Evolutionary conservation across 2,888 invertebrate genomes (phyloP).

Genomic region (Hydroisotoma schaefferi): DNA sequence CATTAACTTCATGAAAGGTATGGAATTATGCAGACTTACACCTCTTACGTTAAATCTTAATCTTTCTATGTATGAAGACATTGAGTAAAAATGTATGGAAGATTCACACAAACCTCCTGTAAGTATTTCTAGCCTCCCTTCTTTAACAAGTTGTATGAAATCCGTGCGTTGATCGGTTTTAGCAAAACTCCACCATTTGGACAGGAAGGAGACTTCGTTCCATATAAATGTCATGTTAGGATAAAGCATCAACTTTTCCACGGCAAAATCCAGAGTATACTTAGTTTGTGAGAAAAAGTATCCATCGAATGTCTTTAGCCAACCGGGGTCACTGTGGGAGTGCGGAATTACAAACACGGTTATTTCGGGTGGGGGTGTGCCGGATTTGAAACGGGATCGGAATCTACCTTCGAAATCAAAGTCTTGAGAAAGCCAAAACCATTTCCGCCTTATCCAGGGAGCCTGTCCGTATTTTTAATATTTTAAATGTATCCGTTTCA

Average conservation of each 20-base stretch:
- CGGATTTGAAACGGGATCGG: slow-evolving; percentile 63
- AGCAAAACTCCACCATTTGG: slow-evolving; percentile 45
- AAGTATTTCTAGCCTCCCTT: slow-evolving; percentile 83
- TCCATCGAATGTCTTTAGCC: slow-evolving; percentile 92
- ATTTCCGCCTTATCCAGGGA: neutral
- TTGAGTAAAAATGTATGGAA: too few relatives aligned
- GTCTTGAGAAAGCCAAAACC: neutral
- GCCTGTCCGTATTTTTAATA: slow-evolving; percentile 66
- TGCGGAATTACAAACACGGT: slow-evolving; percentile 55
- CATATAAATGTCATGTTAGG: slow-evolving; percentile 92
- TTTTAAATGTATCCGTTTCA: slow-evolving; percentile 87
- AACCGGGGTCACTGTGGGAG: slow-evolving; percentile 90
- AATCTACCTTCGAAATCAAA: neutral
- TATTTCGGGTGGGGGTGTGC: slow-evolving; percentile 56
- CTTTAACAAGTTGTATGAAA: slow-evolving; percentile 71
- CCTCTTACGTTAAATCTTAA: too few relatives aligned
- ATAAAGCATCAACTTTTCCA: slow-evolving; percentile 79
- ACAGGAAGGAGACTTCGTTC: slow-evolving; percentile 52
- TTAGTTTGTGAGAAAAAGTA: slow-evolving; percentile 88
- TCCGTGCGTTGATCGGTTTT: slow-evolving; percentile 46
- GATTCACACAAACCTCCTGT: too few relatives aligned
- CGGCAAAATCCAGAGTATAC: slow-evolving; percentile 87
- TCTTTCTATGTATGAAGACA: too few relatives aligned
- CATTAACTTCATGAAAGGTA: too few relatives aligned
- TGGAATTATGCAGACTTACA: too few relatives aligned